These are phyloP conservation scores for Drosophila cognata DNA, from an alignment of 2,888 invertebrate genomes.

Conservation along the genomic window DNA sequence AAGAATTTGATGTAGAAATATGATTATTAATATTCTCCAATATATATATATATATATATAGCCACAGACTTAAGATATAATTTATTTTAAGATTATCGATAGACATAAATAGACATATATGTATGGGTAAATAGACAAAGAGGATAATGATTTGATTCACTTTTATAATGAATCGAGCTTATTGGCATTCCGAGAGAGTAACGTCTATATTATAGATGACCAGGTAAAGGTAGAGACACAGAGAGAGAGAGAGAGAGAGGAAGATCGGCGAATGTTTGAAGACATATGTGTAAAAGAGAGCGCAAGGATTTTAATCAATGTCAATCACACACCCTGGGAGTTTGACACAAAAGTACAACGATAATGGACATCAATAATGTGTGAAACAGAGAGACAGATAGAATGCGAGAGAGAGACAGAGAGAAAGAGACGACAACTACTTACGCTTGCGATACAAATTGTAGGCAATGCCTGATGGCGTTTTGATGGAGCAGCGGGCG, in stretches of 20 bases:
- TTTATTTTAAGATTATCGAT: slow-evolving; percentile 2
- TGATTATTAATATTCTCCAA: not conserved
- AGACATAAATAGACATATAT: slow-evolving; percentile 1
- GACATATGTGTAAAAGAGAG: slow-evolving; percentile 22
- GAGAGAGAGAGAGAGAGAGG: slow-evolving; percentile 21
- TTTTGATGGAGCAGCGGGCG: slow-evolving; percentile 56
- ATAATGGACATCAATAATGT: slow-evolving; percentile 46
- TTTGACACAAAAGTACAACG: slow-evolving; percentile 50
- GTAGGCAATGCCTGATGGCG: slow-evolving; percentile 65
- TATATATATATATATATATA: not conserved
- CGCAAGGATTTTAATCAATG: slow-evolving; percentile 17
- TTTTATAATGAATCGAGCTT: slow-evolving; percentile 3
- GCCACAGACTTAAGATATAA: not conserved
- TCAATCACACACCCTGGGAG: slow-evolving; percentile 6
- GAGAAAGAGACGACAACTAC: slow-evolving; percentile 56
- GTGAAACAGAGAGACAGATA: slow-evolving; percentile 15
- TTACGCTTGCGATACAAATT: slow-evolving; percentile 82
- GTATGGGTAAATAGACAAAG: slow-evolving; percentile 12
- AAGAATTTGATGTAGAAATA: not conserved
- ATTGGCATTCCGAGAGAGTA: slow-evolving; percentile 12
- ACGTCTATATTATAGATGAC: slow-evolving; percentile 10
- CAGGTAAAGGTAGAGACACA: slow-evolving; percentile 9
- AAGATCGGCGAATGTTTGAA: slow-evolving; percentile 6
- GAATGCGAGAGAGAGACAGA: slow-evolving; percentile 26
- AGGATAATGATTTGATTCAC: not conserved